These are phyloP conservation scores for Limnephilus auricula DNA, from an alignment of 2,888 invertebrate genomes.

Conservation along the genomic window DNA sequence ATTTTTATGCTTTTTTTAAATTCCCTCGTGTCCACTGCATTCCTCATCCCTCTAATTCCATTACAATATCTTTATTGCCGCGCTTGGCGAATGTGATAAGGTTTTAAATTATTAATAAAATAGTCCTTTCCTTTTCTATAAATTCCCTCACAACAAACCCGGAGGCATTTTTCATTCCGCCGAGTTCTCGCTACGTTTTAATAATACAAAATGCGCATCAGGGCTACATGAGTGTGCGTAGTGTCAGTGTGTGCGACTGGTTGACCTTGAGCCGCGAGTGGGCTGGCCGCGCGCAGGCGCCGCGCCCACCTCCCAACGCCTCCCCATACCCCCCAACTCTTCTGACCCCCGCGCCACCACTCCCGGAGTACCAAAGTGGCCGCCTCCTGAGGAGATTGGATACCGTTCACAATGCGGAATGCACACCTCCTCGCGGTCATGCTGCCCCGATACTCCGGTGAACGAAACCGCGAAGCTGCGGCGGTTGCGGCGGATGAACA, in stretches of 20 bases:
- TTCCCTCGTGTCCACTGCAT: too few relatives aligned
- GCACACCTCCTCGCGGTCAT: conserved; percentile 36
- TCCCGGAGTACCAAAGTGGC: neutral
- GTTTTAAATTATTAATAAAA: neutral
- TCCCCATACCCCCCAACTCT: neutral
- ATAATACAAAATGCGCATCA: conserved; percentile 19
- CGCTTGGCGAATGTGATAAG: neutral
- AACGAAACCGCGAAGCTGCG: conserved; percentile 43
- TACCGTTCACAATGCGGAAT: conserved; percentile 8
- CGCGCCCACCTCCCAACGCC: conserved; percentile 69
- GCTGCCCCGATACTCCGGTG: conserved; percentile 45
- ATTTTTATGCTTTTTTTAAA: too few relatives aligned
- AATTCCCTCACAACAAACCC: neutral
- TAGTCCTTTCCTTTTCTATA: neutral
- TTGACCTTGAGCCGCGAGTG: conserved; percentile 55
- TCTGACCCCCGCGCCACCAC: neutral
- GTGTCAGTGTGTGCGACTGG: conserved; percentile 51
- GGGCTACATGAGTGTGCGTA: neutral
- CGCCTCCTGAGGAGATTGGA: neutral
- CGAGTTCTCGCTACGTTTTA: neutral
- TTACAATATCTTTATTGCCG: neutral
- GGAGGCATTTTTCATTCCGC: neutral
- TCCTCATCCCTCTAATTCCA: too few relatives aligned
- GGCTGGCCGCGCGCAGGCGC: conserved; percentile 71
- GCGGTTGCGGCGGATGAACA: neutral